Evolutionary conservation across 1,140 invertebrate genomes (phyloP), one percentile per base, ranked within the genome.

Genomic region (Platyura marginata): DNA sequence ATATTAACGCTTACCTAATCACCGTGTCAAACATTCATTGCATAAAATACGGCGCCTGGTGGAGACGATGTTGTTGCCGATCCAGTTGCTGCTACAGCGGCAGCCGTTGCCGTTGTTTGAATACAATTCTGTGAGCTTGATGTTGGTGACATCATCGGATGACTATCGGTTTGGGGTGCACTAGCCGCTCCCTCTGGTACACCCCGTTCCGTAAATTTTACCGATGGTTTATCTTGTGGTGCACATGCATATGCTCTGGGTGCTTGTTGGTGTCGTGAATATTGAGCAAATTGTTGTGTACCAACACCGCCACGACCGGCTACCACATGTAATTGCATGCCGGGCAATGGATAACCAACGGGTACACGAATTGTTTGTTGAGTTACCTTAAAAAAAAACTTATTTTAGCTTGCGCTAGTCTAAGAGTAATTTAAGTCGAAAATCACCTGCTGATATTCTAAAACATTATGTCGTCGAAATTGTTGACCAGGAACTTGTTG

Each of bases 131-230:
- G 25, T 29, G 25, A 29, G 13, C 25, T 29, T 38, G 56, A 55
- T 13, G 62, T 63, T 5, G 64, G 64, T 19, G 66, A 67, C 6
- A 67, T 61, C 54, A 66, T 65, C 20, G 52, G 56, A 41, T 56
- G 43, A 45, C 55, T 62, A 29, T 58, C 57, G 43, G 51, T 58
- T 44, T 74, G 71, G 3, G 69, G 60, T 0, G 70, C 66, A 1
- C 70, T 65, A 32, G 70, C 73, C 0, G 71, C 73, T 16, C 74
- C 74, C 49, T 75, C 74, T 4, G 74, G 73, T 5, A 75, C 71
- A 2, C 72, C 72, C 9, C 72, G 64, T 53, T 75, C 72, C 20
- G 67, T 67, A 8, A 66, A 64, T 38, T 59, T 61, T 32, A 59
- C 52, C 10, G 58, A 53, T 47, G 49, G 64, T 36, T 58, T 65